phyloP scores from a whole-genome alignment of 2,888 invertebrate genomes.

The Stegana nigrithorax region DNA sequence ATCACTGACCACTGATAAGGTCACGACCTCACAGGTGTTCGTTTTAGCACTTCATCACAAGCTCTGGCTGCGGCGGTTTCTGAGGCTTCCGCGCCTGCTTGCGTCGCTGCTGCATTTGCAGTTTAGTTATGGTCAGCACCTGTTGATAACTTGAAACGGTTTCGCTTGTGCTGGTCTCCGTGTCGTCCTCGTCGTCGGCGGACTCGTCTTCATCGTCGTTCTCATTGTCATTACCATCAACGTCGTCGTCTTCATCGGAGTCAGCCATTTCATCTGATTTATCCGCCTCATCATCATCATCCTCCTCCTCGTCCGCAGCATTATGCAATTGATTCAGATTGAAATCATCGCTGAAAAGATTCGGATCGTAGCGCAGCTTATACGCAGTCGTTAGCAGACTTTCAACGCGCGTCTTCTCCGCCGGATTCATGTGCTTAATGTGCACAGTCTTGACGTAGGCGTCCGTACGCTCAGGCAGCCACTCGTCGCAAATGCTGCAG shows the following conservation, averaged over 20 bases:
- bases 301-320: neutral
- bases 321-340: slow-evolving; percentile 33
- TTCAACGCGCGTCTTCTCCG: slow-evolving; percentile 64
- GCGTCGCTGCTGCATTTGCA: slow-evolving; percentile 62
- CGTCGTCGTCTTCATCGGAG: slow-evolving; percentile 42
- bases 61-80: slow-evolving; percentile 33
- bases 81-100: slow-evolving; percentile 67
- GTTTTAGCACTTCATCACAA: too few species aligned
- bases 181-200: slow-evolving; percentile 38
- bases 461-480: slow-evolving; percentile 82
- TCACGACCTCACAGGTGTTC: too few species aligned
- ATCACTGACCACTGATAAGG: too few species aligned
- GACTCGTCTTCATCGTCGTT: slow-evolving; percentile 32
- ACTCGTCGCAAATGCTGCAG: slow-evolving; percentile 83
- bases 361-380: slow-evolving; percentile 61
- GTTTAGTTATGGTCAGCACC: slow-evolving; percentile 57
- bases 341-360: slow-evolving; percentile 58
- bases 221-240: slow-evolving; percentile 30
- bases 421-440: slow-evolving; percentile 63
- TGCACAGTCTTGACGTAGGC: slow-evolving; percentile 73
- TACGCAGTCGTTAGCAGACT: slow-evolving; percentile 63
- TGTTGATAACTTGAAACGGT: slow-evolving; percentile 59
- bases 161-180: slow-evolving; percentile 48
- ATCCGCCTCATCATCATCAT: slow-evolving; percentile 17
- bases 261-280: slow-evolving; percentile 20